Percentiles rank a stretch among this genome's conserved stretches.
Conservation (phyloP, 2,113 vertebrate genomes). For the Nothobranchius furzeri region DNA sequence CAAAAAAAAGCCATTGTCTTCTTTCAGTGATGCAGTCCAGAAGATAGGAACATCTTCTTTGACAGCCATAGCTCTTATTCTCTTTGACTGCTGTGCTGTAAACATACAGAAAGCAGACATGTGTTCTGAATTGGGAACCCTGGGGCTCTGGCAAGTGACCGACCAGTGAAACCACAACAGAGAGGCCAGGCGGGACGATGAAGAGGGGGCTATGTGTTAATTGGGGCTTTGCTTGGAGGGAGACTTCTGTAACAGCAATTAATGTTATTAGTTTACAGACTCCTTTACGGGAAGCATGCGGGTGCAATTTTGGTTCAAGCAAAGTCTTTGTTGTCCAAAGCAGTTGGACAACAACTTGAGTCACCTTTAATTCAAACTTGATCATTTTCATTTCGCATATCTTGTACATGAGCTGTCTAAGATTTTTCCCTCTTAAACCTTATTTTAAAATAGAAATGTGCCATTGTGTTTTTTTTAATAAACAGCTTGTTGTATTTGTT, state of each 20-base stretch:
- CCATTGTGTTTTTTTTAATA: no score
- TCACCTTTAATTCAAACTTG: slow-evolving; percentile 18
- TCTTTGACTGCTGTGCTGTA: slow-evolving; percentile 63
- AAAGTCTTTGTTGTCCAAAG: slow-evolving; percentile 34
- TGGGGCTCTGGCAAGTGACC: slow-evolving; percentile 65
- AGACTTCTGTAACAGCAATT: slow-evolving; percentile 64
- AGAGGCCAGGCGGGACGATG: slow-evolving; percentile 50
- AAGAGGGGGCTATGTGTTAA: slow-evolving; percentile 26
- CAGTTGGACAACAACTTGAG: slow-evolving; percentile 20
- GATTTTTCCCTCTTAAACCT: no score
- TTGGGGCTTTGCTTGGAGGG: slow-evolving; percentile 29
- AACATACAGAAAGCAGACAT: slow-evolving; percentile 71
- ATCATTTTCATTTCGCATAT: background rate
- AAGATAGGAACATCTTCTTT: slow-evolving; percentile 52
- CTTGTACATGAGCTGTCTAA: no score
- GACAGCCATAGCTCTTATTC: slow-evolving; percentile 61
- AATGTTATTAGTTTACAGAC: slow-evolving; percentile 66
- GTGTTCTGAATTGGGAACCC: slow-evolving; percentile 72
- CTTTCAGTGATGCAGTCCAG: slow-evolving; percentile 44
- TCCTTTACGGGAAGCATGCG: slow-evolving; percentile 57
- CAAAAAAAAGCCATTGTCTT: slow-evolving; percentile 20
- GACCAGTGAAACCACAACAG: slow-evolving; percentile 73
- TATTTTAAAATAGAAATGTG: no score
- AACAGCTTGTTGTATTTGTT: no score
- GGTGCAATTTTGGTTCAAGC: slow-evolving; percentile 38